These are phyloP conservation scores for Emydocephalus ijimae DNA, from an alignment of 2,113 vertebrate genomes.

Conservation along the genomic window DNA sequence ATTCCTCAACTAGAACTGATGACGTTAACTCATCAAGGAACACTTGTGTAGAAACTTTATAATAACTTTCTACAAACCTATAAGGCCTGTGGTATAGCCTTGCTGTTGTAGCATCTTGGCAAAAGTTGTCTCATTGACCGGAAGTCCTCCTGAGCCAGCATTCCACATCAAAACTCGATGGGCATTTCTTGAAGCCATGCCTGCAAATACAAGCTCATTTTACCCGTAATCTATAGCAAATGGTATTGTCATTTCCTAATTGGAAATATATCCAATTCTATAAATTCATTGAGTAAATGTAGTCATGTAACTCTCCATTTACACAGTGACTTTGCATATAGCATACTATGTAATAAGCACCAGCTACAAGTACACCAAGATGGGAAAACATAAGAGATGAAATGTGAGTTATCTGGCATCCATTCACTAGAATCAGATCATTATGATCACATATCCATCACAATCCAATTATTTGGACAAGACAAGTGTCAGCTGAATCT, in stretches of 20 bases:
- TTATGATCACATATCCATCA: background rate
- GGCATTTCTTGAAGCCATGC: constrained; percentile 38
- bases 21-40: too few species aligned
- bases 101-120: constrained; percentile 56
- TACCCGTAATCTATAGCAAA: background rate
- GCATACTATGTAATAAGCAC: background rate
- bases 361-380: background rate
- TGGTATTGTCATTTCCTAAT: background rate
- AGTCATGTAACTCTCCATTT: background rate
- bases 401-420: background rate
- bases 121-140: constrained; percentile 65
- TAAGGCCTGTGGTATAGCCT: constrained; percentile 61
- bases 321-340: background rate
- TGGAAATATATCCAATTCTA: background rate
- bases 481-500: background rate
- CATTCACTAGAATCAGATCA: background rate
- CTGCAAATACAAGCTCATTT: constrained; percentile 17
- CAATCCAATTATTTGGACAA: background rate
- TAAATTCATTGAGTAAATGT: background rate
- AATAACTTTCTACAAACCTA: constrained; percentile 46
- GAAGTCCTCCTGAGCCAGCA: constrained; percentile 58
- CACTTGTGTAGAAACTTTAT: background rate
- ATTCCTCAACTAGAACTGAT: too few species aligned
- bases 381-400: background rate
- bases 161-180: constrained; percentile 56